A percentile compares a stretch with the other conserved stretches of the same genome.
Evolutionary conservation across 2,888 invertebrate genomes (phyloP).

Genomic region (Nemoura dubitans): DNA sequence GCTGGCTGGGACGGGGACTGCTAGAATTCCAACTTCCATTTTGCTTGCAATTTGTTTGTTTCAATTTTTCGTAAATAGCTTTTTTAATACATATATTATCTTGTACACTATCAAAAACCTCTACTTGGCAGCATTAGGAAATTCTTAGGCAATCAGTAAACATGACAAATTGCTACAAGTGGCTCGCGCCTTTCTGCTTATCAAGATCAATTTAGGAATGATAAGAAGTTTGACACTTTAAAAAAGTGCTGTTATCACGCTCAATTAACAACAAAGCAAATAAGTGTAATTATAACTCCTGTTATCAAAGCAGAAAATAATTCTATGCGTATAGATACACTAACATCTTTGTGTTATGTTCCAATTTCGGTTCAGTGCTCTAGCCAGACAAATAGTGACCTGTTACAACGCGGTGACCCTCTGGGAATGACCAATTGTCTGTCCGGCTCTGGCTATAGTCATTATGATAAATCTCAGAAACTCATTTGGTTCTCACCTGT

Average conservation of each 20-base stretch:
- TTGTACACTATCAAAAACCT: no score
- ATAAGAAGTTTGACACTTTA: background rate
- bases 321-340: background rate
- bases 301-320: background rate
- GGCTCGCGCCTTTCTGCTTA: background rate
- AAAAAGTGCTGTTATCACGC: background rate
- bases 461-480: background rate
- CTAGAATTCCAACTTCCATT: no score
- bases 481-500: background rate
- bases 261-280: no score
- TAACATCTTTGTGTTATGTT: constrained; percentile 18
- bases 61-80: no score
- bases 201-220: background rate
- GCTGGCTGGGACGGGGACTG: no score
- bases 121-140: background rate
- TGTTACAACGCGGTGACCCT: background rate
- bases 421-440: background rate
- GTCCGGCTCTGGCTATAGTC: background rate
- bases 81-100: no score
- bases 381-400: background rate
- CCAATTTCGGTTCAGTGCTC: constrained; percentile 28
- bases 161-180: background rate
- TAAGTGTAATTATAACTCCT: no score
- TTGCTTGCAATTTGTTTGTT: no score
- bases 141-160: background rate